Conservation (phyloP, 2,113 vertebrate genomes). For the Pangasianodon hypophthalmus region DNA sequence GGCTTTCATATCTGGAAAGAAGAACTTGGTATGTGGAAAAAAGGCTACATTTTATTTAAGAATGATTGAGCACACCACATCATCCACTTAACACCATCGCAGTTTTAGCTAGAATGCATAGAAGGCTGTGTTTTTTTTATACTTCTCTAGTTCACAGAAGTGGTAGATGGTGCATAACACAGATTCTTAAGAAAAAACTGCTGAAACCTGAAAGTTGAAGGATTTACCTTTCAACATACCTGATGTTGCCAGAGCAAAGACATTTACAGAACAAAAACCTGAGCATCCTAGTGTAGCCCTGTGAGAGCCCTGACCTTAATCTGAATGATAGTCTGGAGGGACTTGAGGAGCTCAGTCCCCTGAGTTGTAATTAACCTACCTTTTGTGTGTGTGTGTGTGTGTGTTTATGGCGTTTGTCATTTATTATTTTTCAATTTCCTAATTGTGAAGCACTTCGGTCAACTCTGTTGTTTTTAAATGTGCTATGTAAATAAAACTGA, state of each 20-base stretch:
- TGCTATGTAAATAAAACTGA: too few relatives aligned
- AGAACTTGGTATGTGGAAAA: background rate
- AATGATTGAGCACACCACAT: background rate
- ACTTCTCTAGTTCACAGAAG: background rate
- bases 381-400: too few relatives aligned
- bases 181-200: background rate
- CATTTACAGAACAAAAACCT: slow-evolving; percentile 19
- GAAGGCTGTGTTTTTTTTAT: background rate
- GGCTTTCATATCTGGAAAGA: background rate
- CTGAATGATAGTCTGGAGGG: slow-evolving; percentile 25
- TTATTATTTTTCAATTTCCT: too few relatives aligned
- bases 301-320: slow-evolving; percentile 33
- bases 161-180: background rate
- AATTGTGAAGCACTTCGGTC: too few relatives aligned
- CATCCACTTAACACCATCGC: background rate
- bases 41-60: background rate
- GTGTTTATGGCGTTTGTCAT: too few relatives aligned
- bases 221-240: background rate
- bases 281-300: background rate
- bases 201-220: background rate
- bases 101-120: background rate
- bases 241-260: slow-evolving; percentile 2
- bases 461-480: too few relatives aligned
- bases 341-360: slow-evolving; percentile 8
- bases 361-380: background rate